Conservation (phyloP, 2,888 invertebrate genomes). For the Cheilosia soror region DNA sequence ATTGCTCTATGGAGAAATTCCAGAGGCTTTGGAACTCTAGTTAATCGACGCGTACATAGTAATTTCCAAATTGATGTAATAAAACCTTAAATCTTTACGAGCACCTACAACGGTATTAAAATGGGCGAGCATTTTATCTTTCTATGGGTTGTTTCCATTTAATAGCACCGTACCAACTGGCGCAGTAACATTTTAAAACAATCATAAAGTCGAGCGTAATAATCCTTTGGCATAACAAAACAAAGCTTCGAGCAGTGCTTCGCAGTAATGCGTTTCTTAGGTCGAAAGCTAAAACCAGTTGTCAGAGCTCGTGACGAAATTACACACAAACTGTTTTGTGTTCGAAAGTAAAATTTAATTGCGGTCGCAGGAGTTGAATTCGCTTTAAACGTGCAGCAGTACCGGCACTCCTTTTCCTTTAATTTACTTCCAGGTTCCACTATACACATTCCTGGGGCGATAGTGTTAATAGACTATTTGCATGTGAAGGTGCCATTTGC, state of each 20-base stretch:
- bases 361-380: conserved; percentile 47
- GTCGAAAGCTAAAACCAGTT: conserved; percentile 19
- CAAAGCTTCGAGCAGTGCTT: conserved; percentile 9
- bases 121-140: conserved; percentile 24
- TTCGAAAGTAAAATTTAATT: conserved; percentile 65
- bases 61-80: conserved; percentile 51
- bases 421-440: conserved; percentile 39
- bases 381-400: conserved; percentile 48
- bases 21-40: not conserved
- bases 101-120: conserved; percentile 26
- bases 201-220: conserved; percentile 36
- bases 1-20: not conserved
- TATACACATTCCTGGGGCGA: conserved; percentile 35
- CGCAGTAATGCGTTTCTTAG: conserved; percentile 15
- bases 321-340: conserved; percentile 27
- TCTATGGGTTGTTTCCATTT: not conserved
- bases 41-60: conserved; percentile 35
- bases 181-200: conserved; percentile 35
- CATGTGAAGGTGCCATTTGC: conserved; percentile 67
- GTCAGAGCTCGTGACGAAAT: conserved; percentile 34
- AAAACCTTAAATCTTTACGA: conserved; percentile 49
- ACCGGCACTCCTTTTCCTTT: conserved; percentile 65
- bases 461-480: conserved; percentile 65
- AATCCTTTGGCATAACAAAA: conserved; percentile 24
- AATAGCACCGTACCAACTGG: not conserved